phyloP scores from a whole-genome alignment of 1,140 invertebrate species.

The Leptinotarsa lineolata region DNA sequence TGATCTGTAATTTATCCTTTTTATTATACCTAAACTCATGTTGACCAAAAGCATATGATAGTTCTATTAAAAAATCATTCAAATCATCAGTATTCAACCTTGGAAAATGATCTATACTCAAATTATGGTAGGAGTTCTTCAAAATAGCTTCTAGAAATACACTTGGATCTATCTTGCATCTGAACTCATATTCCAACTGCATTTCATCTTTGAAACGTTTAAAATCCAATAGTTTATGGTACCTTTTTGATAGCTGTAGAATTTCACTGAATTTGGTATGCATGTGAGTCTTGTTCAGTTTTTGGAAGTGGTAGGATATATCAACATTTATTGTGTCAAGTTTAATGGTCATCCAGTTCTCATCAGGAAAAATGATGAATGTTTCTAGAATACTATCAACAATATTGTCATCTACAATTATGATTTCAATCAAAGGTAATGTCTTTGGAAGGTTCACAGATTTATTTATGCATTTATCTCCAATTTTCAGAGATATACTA shows the following conservation, averaged over 20 bases:
- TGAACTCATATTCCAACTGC: conserved; percentile 8
- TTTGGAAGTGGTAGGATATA: conserved; percentile 21
- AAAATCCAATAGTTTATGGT: background rate
- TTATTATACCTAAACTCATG: conserved; percentile 3
- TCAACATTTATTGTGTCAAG: conserved; percentile 13
- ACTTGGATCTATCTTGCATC: background rate
- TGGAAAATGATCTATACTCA: conserved; percentile 10
- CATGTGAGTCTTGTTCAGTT: background rate
- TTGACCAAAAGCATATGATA: background rate
- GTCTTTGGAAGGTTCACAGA: background rate
- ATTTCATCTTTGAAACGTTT: background rate
- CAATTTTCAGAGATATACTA: conserved; percentile 7
- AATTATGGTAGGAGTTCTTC: conserved; percentile 18
- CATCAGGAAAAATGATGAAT: background rate
- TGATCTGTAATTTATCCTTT: background rate
- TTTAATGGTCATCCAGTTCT: conserved; percentile 11
- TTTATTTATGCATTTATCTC: conserved; percentile 8
- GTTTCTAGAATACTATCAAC: conserved; percentile 5
- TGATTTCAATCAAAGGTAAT: background rate
- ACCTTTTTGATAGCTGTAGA: conserved; percentile 3
- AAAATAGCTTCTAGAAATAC: conserved; percentile 2
- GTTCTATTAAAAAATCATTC: conserved; percentile 12
- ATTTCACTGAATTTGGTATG: background rate
- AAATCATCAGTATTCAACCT: conserved; percentile 1
- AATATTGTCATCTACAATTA: conserved; percentile 17